phyloP scores from a whole-genome alignment of 2,888 invertebrate species.

The Priocnemis perturbator region DNA sequence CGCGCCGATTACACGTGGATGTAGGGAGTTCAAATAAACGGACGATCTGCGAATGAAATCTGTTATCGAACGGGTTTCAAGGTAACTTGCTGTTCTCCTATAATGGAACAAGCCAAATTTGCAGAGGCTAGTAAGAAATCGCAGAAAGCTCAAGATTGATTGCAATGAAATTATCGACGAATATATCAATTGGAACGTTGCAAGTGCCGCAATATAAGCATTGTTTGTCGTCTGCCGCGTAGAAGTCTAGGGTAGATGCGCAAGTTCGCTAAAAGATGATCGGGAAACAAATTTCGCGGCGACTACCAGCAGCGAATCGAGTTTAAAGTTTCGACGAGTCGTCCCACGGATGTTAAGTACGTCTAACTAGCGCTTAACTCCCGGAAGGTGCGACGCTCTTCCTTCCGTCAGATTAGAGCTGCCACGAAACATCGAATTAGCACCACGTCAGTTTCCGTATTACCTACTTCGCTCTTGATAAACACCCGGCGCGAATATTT shows the following conservation, averaged over 20 bases:
- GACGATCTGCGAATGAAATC: too few relatives aligned
- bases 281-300: conserved; percentile 43
- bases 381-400: conserved; percentile 56
- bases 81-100: too few relatives aligned
- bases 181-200: too few relatives aligned
- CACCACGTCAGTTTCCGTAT: conserved; percentile 50
- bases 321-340: conserved; percentile 63
- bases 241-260: conserved; percentile 4
- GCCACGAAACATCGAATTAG: conserved; percentile 61
- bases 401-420: conserved; percentile 61
- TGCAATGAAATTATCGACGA: too few relatives aligned
- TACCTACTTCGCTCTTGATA: conserved; percentile 43
- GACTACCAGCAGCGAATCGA: conserved; percentile 51
- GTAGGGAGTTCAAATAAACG: too few relatives aligned
- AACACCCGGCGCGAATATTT: conserved; percentile 32
- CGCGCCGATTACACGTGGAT: too few relatives aligned
- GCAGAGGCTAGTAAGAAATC: too few relatives aligned
- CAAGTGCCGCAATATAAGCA: too few relatives aligned
- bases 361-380: conserved; percentile 58
- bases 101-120: too few relatives aligned
- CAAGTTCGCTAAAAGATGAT: conserved; percentile 23
- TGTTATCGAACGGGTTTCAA: too few relatives aligned
- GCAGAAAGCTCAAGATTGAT: too few relatives aligned
- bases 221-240: too few relatives aligned
- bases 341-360: conserved; percentile 56